Percentiles rank a stretch among this genome's conserved stretches.
Conservation (phyloP, 92 coral and sea anemone genomes). For the Paramuricea clavata region DNA sequence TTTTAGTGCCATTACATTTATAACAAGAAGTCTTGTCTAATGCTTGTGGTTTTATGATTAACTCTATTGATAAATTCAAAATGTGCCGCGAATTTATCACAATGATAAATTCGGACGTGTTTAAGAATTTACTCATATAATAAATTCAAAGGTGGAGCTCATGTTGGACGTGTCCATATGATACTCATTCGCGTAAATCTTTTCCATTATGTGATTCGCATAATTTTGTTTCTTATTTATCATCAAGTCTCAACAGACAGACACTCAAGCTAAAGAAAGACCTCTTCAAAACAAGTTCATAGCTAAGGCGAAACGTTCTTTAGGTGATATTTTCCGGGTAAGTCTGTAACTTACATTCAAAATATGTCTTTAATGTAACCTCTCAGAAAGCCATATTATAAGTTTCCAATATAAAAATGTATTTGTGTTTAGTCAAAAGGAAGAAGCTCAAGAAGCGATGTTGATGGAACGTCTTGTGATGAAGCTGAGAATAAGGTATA, state of each 20-base stretch:
- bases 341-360: neutral
- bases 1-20: too few relatives aligned
- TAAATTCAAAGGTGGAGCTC: too few relatives aligned
- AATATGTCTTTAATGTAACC: neutral
- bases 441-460: constrained; percentile 16
- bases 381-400: neutral
- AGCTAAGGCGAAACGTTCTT: constrained; percentile 45
- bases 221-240: neutral
- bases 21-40: too few relatives aligned
- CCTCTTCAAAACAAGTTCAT: constrained; percentile 33
- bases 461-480: constrained; percentile 34
- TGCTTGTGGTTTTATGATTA: too few relatives aligned
- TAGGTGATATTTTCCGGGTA: constrained; percentile 47
- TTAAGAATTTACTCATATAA: too few relatives aligned
- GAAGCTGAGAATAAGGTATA: constrained; percentile 41
- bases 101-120: too few relatives aligned
- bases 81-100: too few relatives aligned
- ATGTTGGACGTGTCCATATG: too few relatives aligned
- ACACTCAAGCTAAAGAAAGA: constrained; percentile 34
- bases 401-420: too few relatives aligned
- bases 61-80: too few relatives aligned
- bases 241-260: constrained; percentile 14
- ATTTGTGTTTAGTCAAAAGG: constrained; percentile 34
- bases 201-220: too few relatives aligned
- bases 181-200: neutral